Evolutionary conservation across 2,113 vertebrate genomes (phyloP), one percentile per base, ranked within the genome.

Genomic region (Dendropsophus ebraccatus): DNA sequence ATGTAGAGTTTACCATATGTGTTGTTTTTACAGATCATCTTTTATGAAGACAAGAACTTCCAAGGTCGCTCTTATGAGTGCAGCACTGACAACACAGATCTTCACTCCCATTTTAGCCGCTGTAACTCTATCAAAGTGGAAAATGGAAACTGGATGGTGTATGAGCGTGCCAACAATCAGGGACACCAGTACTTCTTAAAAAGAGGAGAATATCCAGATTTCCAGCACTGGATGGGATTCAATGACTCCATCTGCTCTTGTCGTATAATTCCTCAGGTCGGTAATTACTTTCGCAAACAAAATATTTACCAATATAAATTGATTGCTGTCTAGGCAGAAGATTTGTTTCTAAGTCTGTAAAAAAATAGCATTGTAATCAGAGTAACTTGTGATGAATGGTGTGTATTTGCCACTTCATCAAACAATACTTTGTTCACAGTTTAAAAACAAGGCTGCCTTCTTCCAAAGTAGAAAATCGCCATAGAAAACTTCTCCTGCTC

Each of bases 51-150:
- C 90, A 97, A 96, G 90, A 96, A 96, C 87, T 99, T 98, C 91
- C 94, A 97, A 74, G 97, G 97, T 60, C 95, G 94, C 30, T 93
- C 88, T 88, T 98, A 97, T 30, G 97, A 98, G 88, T 97, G 95
- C 0, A 95, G 96, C 83, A 92, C 94, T 0, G 96, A 98, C 92
- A 97, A 95, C 90, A 90, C 95, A 0, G 96, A 98, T 67, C 96
- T 98, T 90, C 96, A 96, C 88, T 74, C 88, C 82, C 96, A 95
- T 91, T 90, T 98, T 91, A 97, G 91, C 85, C 94, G 91, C 92
- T 98, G 97, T 92, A 98, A 98, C 94, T 98, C 96, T 90, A 97
- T 97, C 88, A 90, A 94, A 0, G 96, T 98, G 91, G 96, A 97
- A 80, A 96, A 95, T 0, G 96, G 96, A 2, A 93, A 95, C 90